Percentiles rank a stretch among this genome's conserved stretches.
Conservation (phyloP, 2,797 vertebrate genomes). For the Petrocephalus sullivani region DNA sequence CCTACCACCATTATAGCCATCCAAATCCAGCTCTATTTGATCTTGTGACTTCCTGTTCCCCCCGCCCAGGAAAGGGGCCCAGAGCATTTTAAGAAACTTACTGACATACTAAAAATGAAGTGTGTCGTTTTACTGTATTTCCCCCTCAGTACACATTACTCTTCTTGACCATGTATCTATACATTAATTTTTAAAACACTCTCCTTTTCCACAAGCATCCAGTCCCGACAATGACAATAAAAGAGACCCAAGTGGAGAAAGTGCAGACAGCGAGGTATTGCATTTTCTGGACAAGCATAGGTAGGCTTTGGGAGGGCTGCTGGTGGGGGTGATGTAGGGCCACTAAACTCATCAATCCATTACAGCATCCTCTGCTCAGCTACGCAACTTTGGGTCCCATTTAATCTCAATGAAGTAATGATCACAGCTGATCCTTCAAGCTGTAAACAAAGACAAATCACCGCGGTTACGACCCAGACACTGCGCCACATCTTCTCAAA, state of each 20-base stretch:
- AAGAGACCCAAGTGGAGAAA: background rate
- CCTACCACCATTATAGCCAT: background rate
- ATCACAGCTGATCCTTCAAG: conserved; percentile 5
- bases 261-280: background rate
- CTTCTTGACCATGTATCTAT: background rate
- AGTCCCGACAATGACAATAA: background rate
- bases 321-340: background rate
- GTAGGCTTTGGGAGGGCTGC: background rate
- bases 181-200: background rate
- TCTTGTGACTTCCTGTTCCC: no score
- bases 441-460: background rate
- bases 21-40: background rate
- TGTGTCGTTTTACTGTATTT: background rate
- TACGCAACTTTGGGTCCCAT: background rate
- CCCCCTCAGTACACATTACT: background rate
- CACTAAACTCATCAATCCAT: background rate
- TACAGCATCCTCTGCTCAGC: background rate
- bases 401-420: conserved; percentile 9
- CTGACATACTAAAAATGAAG: background rate
- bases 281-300: background rate
- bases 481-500: background rate
- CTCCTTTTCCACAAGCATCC: background rate
- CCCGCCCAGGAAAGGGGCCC: background rate
- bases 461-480: background rate
- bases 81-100: background rate